Conservation (phyloP, 2,888 invertebrate species). For the Mimachlamys varia region DNA sequence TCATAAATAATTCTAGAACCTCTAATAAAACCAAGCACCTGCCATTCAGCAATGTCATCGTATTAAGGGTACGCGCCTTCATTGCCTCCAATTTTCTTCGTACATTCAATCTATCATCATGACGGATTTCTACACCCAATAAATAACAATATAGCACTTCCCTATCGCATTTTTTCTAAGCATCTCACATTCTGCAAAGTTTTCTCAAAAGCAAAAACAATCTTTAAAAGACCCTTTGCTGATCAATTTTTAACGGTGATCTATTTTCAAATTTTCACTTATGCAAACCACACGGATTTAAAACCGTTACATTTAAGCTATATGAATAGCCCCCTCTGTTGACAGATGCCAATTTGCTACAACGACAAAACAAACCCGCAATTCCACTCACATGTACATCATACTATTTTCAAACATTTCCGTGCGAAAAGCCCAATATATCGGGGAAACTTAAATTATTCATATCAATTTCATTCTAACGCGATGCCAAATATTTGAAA, state of each 20-base stretch:
- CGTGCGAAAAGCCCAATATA: no score
- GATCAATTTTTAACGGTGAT: neutral
- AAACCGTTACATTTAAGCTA: no score
- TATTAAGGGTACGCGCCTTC: neutral
- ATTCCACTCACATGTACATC: no score
- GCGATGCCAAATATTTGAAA: no score
- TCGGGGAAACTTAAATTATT: no score
- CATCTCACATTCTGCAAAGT: neutral
- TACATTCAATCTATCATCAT: neutral
- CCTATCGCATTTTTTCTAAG: neutral
- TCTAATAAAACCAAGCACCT: constrained; percentile 10
- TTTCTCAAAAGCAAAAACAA: neutral
- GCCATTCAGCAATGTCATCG: neutral
- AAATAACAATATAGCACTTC: neutral
- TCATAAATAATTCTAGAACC: neutral
- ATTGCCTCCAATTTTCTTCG: neutral
- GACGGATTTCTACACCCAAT: neutral
- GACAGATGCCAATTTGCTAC: no score
- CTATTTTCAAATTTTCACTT: no score
- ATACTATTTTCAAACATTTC: no score
- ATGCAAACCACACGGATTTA: no score
- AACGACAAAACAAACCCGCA: no score
- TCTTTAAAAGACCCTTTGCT: neutral
- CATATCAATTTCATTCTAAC: no score
- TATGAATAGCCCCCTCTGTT: no score